Percentiles rank a stretch among this genome's conserved stretches.
phyloP scores from a whole-genome alignment of 2,797 vertebrate species.

The Etheostoma nigrum region DNA sequence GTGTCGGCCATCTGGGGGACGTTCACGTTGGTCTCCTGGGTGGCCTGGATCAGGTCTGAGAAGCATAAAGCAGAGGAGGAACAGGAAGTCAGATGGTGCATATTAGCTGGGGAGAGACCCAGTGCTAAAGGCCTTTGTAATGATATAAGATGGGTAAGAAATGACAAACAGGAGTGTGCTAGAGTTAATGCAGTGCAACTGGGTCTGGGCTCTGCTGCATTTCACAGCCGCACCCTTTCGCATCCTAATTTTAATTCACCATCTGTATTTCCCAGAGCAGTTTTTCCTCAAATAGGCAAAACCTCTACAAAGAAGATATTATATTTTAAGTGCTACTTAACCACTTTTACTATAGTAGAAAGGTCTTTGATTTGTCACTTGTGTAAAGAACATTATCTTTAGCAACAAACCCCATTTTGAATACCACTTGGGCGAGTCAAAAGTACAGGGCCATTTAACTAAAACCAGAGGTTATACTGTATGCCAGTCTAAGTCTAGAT shows the following conservation, averaged over 20 bases:
- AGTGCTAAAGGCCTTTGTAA: constrained; percentile 1
- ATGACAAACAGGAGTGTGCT: constrained; percentile 14
- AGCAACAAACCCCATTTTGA: not conserved
- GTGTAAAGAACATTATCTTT: not conserved
- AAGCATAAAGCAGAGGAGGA: constrained; percentile 31
- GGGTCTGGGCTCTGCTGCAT: constrained; percentile 17
- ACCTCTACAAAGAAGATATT: not conserved
- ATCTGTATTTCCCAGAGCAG: not conserved
- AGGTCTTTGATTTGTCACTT: not conserved
- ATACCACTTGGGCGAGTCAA: not conserved
- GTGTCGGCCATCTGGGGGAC: constrained; percentile 98
- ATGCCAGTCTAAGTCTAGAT: not conserved
- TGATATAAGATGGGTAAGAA: constrained; percentile 16
- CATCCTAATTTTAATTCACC: constrained; percentile 24
- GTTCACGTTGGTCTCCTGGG: constrained; percentile 96
- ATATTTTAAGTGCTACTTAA: constrained; percentile 2
- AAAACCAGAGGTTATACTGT: not conserved
- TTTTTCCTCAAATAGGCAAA: constrained; percentile 1
- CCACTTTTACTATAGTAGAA: not conserved
- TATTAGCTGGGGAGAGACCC: constrained; percentile 2
- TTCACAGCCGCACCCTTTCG: constrained; percentile 6
- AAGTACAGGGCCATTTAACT: not conserved
- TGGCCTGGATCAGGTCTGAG: constrained; percentile 96
- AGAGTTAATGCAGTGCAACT: not conserved
- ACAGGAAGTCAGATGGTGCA: constrained; percentile 37